Evolutionary conservation across 2,888 invertebrate species (phyloP), one percentile per base, ranked within the genome.

Genomic region (Nasonovia ribisnigri): DNA sequence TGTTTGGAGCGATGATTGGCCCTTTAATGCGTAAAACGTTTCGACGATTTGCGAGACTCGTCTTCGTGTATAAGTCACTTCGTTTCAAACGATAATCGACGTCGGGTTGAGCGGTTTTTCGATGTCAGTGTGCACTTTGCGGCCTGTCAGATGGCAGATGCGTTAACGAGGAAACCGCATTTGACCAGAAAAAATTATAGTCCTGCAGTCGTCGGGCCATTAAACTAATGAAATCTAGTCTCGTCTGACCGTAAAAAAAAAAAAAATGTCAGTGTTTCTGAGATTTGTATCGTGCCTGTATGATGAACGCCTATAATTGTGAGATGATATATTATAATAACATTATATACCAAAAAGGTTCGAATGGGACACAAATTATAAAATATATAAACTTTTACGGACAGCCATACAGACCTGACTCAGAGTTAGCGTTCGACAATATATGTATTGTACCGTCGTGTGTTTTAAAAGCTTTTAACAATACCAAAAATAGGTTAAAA

Each of bases 191-290:
- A n/a, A 67, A 36, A 36, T 67, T 67, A 67, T 36, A 67, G 36
- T 36, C 67, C 67, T n/a, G 67, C 20, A 67, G 67, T n/a, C n/a
- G 42, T 36, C 42, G 36, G 89, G 43, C 16, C 29, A 46, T 90
- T 90, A 46, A 60, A 67, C 24, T 90, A 43, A 90, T 43, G 46
- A 46, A 60, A 88, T 42, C 88, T 54, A 46, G 89, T 90, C 60
- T 90, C 89, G 89, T 90, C 46, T 90, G 89, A 90, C 89, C n/a
- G 67, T 67, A 67, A 67, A 57, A 26, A 26, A 57, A 26, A 26
- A 57, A 26, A 36, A 67, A 67, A 67, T 67, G 36, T 67, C 67
- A 6, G n/a, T 6, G 36, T 36, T 67, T 67, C 67, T 16, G 13
- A 36, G 67, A 67, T 67, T 67, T 67, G n/a, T 67, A 67, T 67